These are phyloP conservation scores for Artibeus lituratus DNA, from an alignment of 2,797 vertebrate species.

Conservation along the genomic window DNA sequence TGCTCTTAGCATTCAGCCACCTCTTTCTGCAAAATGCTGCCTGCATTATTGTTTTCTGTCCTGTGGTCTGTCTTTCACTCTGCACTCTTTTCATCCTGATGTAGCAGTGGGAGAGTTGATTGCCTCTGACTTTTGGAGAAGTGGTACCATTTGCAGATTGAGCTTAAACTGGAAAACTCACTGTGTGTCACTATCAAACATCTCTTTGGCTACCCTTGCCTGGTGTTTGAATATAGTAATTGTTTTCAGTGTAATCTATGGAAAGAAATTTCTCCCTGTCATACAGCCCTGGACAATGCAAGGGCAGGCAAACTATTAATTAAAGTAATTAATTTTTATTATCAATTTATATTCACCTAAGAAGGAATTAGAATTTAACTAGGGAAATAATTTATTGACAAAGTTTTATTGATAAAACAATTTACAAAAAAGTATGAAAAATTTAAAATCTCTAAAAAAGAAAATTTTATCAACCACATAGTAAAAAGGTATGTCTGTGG, in stretches of 20 bases:
- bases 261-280: neutral
- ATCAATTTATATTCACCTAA: constrained; percentile 7
- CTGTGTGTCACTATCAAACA: neutral
- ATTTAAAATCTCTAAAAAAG: constrained; percentile 54
- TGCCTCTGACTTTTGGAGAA: neutral
- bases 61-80: constrained; percentile 9
- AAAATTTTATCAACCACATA: constrained; percentile 19
- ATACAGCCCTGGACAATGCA: neutral
- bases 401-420: constrained; percentile 66
- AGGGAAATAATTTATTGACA: constrained; percentile 42
- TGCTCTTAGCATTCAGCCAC: neutral
- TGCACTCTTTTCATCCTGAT: neutral
- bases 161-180: neutral
- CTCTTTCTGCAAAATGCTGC: constrained; percentile 24
- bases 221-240: neutral
- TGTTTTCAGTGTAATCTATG: neutral
- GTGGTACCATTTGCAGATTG: neutral
- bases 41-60: neutral
- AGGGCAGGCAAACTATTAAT: neutral
- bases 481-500: neutral
- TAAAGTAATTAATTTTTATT: neutral
- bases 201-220: neutral
- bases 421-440: constrained; percentile 55
- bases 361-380: constrained; percentile 46
- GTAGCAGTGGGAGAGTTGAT: neutral